Evolutionary conservation across 2,888 invertebrate species (phyloP), one percentile per base, ranked within the genome.

Genomic region (Acrobeloides nanus): DNA sequence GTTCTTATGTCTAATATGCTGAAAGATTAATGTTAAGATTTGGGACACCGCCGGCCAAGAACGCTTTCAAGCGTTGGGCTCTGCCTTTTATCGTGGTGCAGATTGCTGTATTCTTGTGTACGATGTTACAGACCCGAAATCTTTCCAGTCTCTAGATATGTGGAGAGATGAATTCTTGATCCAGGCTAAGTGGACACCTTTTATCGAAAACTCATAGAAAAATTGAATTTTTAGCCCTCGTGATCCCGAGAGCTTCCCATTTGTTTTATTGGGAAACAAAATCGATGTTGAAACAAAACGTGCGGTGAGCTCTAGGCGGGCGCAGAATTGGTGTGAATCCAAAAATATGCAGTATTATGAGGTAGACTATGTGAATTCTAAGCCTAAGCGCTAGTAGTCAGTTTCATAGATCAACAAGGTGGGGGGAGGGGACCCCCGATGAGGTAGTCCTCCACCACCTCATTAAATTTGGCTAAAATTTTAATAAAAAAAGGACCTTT

Each of bases 41-140:
- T 99, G 97, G 97, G 97, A 99, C 75, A 97, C 97, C 42, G 97
- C 97, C 51, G 97, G 97, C 17, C 97, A 99, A 77, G 97, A 97
- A 76, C 82, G 97, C 72, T 99, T 99, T 78, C 97, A 99, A 77
- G 92, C 90, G 3, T 79, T 97, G 55, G 97, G 97, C 64, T 92
- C 97, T 58, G 97, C 97, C 45, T 99, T 99, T 76, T 99, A 97
- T 77, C 83, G 97, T 68, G 97, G 97, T 68, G 97, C 97, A 53
- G 97, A 97, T 80, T 97, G 95, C 78, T 97, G 76, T 81, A 93
- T 82, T 18, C 82, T 97, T 66, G 93, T 95, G 42, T 99, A 90
- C 80, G 97, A 97, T 80, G 95, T 99, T 64, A 90, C 95, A 62
- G 87, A 92, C 74, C 89, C 95, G 51, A 89, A 85, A 78, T 89